Conservation (phyloP, 2,113 vertebrate genomes). For the Sylvietta virens region DNA sequence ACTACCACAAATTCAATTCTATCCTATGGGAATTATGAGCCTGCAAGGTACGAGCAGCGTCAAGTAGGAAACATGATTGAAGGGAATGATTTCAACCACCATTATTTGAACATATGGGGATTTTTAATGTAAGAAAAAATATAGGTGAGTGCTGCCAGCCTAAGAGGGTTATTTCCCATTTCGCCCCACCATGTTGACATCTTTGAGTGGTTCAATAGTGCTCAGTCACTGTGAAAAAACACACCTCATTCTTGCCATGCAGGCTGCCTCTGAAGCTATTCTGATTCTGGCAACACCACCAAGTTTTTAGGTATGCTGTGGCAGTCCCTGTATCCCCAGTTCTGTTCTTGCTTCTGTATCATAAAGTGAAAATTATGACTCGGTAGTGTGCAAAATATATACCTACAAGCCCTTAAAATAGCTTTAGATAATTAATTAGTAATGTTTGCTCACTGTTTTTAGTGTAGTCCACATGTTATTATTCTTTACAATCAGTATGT, state of each 20-base stretch:
- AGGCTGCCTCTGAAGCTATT: not conserved
- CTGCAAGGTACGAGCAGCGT: not conserved
- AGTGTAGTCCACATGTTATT: not conserved
- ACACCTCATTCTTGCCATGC: not conserved
- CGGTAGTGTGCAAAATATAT: not conserved
- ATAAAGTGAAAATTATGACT: not conserved
- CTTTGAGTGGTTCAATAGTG: not conserved
- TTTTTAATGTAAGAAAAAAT: not conserved
- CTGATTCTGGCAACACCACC: not conserved
- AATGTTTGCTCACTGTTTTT: not conserved
- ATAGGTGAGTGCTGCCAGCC: not conserved
- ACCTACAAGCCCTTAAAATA: not conserved
- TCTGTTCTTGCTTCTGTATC: not conserved
- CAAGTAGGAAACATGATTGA: not conserved
- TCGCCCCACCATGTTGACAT: not conserved
- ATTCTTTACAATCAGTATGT: not conserved
- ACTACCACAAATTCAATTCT: not conserved
- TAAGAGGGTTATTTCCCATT: not conserved
- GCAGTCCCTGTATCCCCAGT: not conserved
- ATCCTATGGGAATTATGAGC: not conserved
- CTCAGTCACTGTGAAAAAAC: not conserved
- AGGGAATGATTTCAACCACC: not conserved
- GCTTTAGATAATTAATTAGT: not conserved
- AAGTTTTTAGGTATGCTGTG: not conserved
- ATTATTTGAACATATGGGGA: not conserved